Evolutionary conservation across 2,797 vertebrate species (phyloP).

Genomic region (Uromys caudimaculatus): DNA sequence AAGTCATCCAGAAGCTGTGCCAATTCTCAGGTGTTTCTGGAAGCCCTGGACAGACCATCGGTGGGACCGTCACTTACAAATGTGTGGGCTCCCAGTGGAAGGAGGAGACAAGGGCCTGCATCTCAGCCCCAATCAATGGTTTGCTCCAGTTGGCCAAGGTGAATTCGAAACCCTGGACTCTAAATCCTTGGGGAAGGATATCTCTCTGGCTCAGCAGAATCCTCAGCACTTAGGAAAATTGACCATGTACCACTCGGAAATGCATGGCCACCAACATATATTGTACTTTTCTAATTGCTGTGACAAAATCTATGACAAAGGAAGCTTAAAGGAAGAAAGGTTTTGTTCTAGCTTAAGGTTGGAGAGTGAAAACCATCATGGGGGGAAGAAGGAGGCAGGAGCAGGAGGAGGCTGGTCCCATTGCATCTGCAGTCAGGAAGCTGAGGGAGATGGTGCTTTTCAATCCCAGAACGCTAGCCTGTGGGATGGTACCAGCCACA

Average conservation of each 20-base stretch:
- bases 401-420: neutral
- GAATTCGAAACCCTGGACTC: constrained; percentile 16
- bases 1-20: constrained; percentile 80
- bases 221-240: neutral
- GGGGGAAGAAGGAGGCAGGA: neutral
- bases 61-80: constrained; percentile 77
- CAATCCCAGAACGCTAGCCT: neutral
- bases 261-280: neutral
- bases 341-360: neutral
- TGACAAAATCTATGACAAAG: neutral
- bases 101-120: constrained; percentile 64
- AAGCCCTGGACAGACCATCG: neutral
- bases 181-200: too few relatives aligned
- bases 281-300: neutral
- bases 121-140: constrained; percentile 73
- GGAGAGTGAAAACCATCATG: neutral
- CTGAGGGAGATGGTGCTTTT: neutral
- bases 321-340: neutral
- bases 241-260: neutral
- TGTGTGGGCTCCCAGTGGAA: constrained; percentile 79
- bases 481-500: neutral
- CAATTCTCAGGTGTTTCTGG: rapidly evolving
- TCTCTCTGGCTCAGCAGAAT: neutral
- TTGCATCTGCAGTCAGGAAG: neutral
- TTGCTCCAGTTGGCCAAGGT: constrained; percentile 84